A percentile compares a stretch with the other conserved stretches of the same genome.
Evolutionary conservation across 2,888 invertebrate species (phyloP).

Genomic region (Drosophila tanythrix): DNA sequence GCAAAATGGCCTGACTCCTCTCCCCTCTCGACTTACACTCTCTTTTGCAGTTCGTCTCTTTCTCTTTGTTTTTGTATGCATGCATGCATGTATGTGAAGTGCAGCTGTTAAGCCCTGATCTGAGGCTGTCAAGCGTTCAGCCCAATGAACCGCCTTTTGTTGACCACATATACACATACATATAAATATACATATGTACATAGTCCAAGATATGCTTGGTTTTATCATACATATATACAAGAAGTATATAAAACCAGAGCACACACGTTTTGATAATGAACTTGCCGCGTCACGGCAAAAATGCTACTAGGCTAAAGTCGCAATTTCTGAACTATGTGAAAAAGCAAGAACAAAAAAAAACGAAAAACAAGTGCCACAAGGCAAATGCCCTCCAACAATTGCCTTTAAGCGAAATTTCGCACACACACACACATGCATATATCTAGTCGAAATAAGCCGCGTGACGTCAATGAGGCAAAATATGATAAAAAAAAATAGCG

Average conservation of each 20-base stretch:
- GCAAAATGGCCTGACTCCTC: constrained; percentile 37
- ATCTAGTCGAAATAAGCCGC: constrained; percentile 41
- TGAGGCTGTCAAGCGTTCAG: constrained; percentile 51
- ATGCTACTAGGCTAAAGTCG: constrained; percentile 67
- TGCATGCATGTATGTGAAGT: constrained; percentile 37
- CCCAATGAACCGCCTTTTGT: constrained; percentile 72
- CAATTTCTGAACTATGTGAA: constrained; percentile 70
- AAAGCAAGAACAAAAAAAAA: constrained; percentile 42
- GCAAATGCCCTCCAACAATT: constrained; percentile 71
- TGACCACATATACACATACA: constrained; percentile 17
- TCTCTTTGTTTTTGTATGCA: constrained; percentile 19
- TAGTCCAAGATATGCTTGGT: constrained; percentile 43
- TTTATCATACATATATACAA: constrained; percentile 35
- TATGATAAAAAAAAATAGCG: constrained; percentile 55
- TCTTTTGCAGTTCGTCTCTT: constrained; percentile 31
- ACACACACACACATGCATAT: constrained; percentile 31
- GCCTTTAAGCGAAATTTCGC: constrained; percentile 56
- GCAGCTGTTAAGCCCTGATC: constrained; percentile 74
- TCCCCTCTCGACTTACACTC: constrained; percentile 28
- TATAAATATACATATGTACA: background rate
- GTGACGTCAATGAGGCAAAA: constrained; percentile 69
- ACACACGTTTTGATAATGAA: constrained; percentile 66
- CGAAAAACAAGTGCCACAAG: constrained; percentile 52
- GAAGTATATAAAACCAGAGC: constrained; percentile 9
- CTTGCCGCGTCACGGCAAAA: constrained; percentile 40